Evolutionary conservation across 2,888 invertebrate species (phyloP).

Genomic region (Parnassius apollo): DNA sequence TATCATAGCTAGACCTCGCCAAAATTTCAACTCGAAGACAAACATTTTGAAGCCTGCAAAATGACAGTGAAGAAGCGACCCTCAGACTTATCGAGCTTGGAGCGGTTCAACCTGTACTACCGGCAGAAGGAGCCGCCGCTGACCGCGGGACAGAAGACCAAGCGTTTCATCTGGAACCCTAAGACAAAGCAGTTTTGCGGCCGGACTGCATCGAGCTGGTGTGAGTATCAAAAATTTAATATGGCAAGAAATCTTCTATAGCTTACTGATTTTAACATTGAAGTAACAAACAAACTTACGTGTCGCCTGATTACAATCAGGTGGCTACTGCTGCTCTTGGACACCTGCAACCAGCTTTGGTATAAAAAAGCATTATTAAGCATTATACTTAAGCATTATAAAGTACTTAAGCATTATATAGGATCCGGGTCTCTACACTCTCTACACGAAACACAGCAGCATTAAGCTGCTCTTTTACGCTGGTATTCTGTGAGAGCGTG

Average conservation of each 20-base stretch:
- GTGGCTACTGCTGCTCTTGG: too few relatives aligned
- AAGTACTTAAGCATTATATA: too few relatives aligned
- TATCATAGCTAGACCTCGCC: not conserved
- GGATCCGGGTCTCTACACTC: too few relatives aligned
- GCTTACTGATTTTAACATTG: not conserved
- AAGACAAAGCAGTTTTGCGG: constrained; percentile 88
- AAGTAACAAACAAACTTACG: too few relatives aligned
- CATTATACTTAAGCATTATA: too few relatives aligned
- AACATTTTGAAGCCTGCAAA: constrained; percentile 33
- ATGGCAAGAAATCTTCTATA: not conserved
- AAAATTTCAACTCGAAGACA: not conserved
- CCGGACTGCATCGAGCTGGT: constrained; percentile 90
- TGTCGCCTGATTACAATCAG: too few relatives aligned
- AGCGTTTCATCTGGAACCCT: constrained; percentile 88
- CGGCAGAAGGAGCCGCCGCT: constrained; percentile 82
- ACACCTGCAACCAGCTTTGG: too few relatives aligned
- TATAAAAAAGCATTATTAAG: too few relatives aligned
- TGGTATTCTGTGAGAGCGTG: too few relatives aligned
- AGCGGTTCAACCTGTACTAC: constrained; percentile 85
- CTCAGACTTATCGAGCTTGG: constrained; percentile 78
- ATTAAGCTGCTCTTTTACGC: too few relatives aligned
- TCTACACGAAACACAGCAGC: too few relatives aligned
- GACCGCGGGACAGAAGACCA: constrained; percentile 80
- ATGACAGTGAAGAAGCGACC: constrained; percentile 80
- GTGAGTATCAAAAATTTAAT: constrained; percentile 80